Evolutionary conservation across 1,140 invertebrate genomes (phyloP).

Genomic region (Aporrectodea caliginosa): DNA sequence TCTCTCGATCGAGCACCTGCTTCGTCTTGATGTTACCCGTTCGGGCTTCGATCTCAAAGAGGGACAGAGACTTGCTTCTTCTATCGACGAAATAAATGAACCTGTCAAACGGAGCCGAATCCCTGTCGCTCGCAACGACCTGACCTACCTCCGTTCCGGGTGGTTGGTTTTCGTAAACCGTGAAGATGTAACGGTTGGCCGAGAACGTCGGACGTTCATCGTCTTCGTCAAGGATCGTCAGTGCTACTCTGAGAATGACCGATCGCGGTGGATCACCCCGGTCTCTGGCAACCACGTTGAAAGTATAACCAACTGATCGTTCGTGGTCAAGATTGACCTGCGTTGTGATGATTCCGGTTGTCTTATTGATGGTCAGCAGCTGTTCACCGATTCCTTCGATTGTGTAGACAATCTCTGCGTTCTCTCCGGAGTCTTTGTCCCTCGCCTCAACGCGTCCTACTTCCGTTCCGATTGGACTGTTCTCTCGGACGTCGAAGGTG

Average conservation of each 20-base stretch:
- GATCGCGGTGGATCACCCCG: background rate
- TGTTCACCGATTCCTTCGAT: background rate
- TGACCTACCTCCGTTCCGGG: conserved; percentile 20
- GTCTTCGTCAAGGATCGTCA: conserved; percentile 24
- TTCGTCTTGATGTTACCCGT: background rate
- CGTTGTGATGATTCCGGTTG: conserved; percentile 7
- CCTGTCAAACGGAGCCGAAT: conserved; percentile 21
- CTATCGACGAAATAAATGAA: conserved; percentile 18
- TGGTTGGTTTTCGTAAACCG: conserved; percentile 30
- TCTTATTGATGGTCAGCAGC: conserved; percentile 8
- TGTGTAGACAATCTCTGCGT: conserved; percentile 14
- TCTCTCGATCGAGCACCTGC: conserved; percentile 23
- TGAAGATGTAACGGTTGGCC: conserved; percentile 19
- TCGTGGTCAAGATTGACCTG: conserved; percentile 20
- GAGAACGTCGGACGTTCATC: conserved; percentile 25
- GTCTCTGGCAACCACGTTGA: conserved; percentile 14
- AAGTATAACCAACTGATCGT: background rate
- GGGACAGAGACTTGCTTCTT: background rate
- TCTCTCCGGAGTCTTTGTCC: conserved; percentile 22
- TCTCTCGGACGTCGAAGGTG: conserved; percentile 66
- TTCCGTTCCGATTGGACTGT: conserved; percentile 50
- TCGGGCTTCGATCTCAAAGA: conserved; percentile 5
- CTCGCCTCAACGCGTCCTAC: conserved; percentile 20
- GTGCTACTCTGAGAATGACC: background rate
- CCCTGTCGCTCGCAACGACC: conserved; percentile 21